A percentile compares a stretch with the other conserved stretches of the same genome.
These are phyloP conservation scores for Dorcus hopei DNA, from an alignment of 2,888 invertebrate species.

Conservation along the genomic window DNA sequence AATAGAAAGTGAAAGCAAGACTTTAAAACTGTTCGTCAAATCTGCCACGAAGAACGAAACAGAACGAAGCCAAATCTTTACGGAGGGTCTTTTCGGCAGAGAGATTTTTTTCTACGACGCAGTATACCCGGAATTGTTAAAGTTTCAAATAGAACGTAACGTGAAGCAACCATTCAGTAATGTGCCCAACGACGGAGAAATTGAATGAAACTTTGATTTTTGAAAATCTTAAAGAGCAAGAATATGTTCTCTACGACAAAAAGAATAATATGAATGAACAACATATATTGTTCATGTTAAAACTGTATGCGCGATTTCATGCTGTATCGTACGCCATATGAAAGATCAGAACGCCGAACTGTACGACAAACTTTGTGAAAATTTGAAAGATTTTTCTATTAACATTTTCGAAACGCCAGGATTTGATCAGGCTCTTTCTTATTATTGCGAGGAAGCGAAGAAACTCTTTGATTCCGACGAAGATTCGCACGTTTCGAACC, in stretches of 20 bases:
- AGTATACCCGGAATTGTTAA: background rate
- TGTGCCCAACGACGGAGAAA: background rate
- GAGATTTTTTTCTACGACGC: slow-evolving; percentile 7
- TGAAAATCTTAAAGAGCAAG: slow-evolving; percentile 41
- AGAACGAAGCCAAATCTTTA: background rate
- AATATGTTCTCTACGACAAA: slow-evolving; percentile 41
- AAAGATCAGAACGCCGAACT: slow-evolving; percentile 53
- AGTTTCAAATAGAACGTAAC: background rate
- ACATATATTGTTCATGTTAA: slow-evolving; percentile 40
- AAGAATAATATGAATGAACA: slow-evolving; percentile 44
- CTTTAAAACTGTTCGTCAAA: slow-evolving; percentile 20
- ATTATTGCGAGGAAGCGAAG: background rate
- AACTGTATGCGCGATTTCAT: slow-evolving; percentile 52
- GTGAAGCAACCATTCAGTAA: background rate
- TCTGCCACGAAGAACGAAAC: background rate
- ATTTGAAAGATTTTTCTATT: background rate
- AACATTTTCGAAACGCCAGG: background rate
- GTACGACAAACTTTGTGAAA: slow-evolving; percentile 41
- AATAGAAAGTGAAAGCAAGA: slow-evolving; percentile 13
- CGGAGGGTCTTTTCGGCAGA: background rate
- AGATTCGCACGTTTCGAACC: background rate
- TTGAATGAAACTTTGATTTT: slow-evolving; percentile 20
- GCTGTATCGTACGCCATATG: slow-evolving; percentile 59
- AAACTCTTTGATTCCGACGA: background rate
- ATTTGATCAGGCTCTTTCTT: background rate